Conservation (phyloP, 2,113 vertebrate species). For the Picathartes gymnocephalus region DNA sequence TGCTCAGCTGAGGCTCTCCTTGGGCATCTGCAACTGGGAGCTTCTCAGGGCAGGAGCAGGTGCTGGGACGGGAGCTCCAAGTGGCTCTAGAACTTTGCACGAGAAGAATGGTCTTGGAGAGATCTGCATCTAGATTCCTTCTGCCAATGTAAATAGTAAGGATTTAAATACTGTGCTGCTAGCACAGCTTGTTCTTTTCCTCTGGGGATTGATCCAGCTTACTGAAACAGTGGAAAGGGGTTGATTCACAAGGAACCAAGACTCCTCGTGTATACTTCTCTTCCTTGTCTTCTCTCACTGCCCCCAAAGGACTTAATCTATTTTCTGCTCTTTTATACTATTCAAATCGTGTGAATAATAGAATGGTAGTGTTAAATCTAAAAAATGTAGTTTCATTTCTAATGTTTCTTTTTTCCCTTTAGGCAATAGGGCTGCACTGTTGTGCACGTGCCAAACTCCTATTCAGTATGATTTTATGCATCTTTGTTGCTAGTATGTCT, state of each 20-base stretch:
- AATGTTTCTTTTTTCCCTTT: not conserved
- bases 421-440: not conserved
- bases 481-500: not conserved
- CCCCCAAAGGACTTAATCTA: not conserved
- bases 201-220: not conserved
- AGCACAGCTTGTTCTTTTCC: not conserved
- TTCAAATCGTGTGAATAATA: not conserved
- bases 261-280: not conserved
- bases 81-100: not conserved
- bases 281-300: not conserved
- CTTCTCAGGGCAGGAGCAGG: not conserved
- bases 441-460: not conserved
- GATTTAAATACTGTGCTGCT: not conserved
- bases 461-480: not conserved
- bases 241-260: not conserved
- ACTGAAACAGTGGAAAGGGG: not conserved
- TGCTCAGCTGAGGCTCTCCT: not conserved
- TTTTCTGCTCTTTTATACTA: not conserved
- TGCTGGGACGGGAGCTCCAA: not conserved
- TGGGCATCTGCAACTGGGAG: not conserved
- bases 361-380: not conserved
- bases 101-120: not conserved
- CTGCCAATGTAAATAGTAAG: not conserved
- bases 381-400: not conserved
- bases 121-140: not conserved